Evolutionary conservation across 1,140 invertebrate species (phyloP).

Genomic region (Calliphora vicina): DNA sequence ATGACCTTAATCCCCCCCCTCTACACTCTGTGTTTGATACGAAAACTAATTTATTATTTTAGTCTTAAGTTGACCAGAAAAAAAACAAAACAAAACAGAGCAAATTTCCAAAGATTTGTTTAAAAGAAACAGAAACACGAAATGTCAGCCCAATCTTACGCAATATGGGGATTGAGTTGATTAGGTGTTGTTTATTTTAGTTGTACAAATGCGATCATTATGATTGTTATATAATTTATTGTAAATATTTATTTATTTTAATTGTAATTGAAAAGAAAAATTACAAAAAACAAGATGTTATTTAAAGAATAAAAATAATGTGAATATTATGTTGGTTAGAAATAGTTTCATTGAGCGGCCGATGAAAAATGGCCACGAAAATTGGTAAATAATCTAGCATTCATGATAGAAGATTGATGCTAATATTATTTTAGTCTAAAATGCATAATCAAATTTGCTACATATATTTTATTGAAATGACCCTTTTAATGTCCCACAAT

Average conservation of each 20-base stretch:
- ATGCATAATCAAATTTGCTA: too few relatives aligned
- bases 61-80: constrained; percentile 18
- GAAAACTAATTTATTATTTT: constrained; percentile 29
- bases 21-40: not conserved
- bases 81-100: not conserved
- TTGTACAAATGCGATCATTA: constrained; percentile 3
- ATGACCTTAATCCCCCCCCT: not conserved
- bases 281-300: not conserved
- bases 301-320: constrained; percentile 19
- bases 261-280: constrained; percentile 18
- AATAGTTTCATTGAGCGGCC: not conserved
- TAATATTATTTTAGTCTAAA: too few relatives aligned
- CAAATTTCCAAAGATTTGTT: constrained; percentile 40
- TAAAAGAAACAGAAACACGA: not conserved
- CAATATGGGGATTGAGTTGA: not conserved
- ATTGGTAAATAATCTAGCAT: too few relatives aligned
- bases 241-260: constrained; percentile 31
- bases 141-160: not conserved
- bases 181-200: not conserved
- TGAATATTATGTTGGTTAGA: not conserved
- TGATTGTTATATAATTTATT: not conserved
- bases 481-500: too few relatives aligned
- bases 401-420: too few relatives aligned
- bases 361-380: not conserved
- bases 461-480: too few relatives aligned